These are phyloP conservation scores for Saccostrea echinata DNA, from an alignment of 1,140 invertebrate genomes.

Conservation along the genomic window DNA sequence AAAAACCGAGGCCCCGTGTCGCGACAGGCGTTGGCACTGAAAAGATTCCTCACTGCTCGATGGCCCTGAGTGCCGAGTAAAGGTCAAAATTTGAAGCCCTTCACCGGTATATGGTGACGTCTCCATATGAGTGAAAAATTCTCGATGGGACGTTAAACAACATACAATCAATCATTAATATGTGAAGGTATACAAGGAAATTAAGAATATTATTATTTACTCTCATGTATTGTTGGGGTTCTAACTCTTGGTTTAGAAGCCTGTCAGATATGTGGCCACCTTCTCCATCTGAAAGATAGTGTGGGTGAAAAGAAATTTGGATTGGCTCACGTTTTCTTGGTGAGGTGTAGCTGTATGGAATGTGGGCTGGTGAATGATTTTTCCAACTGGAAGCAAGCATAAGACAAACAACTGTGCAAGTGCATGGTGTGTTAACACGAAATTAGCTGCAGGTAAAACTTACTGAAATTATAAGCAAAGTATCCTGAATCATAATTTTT, in stretches of 20 bases:
- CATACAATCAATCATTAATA: background rate
- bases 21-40: too few relatives aligned
- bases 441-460: slow-evolving; percentile 41
- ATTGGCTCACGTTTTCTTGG: background rate
- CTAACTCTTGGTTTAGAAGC: background rate
- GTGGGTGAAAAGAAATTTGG: slow-evolving; percentile 38
- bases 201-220: background rate
- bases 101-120: too few relatives aligned
- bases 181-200: background rate
- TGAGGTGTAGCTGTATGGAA: background rate
- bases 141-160: too few relatives aligned
- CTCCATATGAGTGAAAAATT: too few relatives aligned
- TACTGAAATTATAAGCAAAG: background rate
- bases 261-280: slow-evolving; percentile 8
- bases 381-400: slow-evolving; percentile 23
- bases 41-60: too few relatives aligned
- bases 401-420: slow-evolving; percentile 7
- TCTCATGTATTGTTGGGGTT: background rate
- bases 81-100: too few relatives aligned
- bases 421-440: slow-evolving; percentile 45
- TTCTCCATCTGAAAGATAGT: slow-evolving; percentile 39
- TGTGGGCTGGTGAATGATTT: slow-evolving; percentile 38
- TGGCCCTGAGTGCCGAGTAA: too few relatives aligned
- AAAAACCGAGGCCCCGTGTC: too few relatives aligned
- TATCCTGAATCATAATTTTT: background rate